Base-by-base conservation (phyloP, 2,888 invertebrate species). In the Drosophila incognita region DNA sequence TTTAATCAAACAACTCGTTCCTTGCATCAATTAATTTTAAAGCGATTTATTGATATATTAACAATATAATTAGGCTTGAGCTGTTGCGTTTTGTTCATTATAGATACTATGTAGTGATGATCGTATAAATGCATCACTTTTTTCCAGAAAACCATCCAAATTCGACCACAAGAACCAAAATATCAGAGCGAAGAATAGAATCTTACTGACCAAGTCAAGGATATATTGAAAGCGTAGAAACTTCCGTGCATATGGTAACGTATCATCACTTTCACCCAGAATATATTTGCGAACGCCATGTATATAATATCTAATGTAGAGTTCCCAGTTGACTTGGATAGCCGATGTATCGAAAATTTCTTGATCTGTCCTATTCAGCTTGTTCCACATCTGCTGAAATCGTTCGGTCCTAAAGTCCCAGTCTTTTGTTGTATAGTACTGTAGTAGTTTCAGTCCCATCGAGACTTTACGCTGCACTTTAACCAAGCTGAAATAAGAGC, bases 201-300 rank as follows among this genome's bases (percentile, higher is more conserved):
- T 69, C 36, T 90, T 91, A n/a, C 88, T 83, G 15, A 90, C 73
- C 77, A 92, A 93, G 89, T 95, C 95, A 68, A 95, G 78, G 76
- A 94, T 93, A 86, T 94, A 95, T 24, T 95, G 91, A 66, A 91
- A 87, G 0, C 85, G 87, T 7, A 92, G 70, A 1, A 92, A 68
- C 36, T 78, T 87, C 82, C 94, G 94, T 0, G 97, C 97, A 51
- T 95, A 94, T 0, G 97, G 97, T 29, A 98, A 90, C 0, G 96
- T 96, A 13, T 95, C 94, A 0, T 96, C 95, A 83, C 96, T 96
- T 83, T 99, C 98, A 76, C 97, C 97, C 66, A 98, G 94, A 88
- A 97, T 96, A 91, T 95, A 98, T 80, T 96, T 95, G 21, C 98
- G 95, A n/a, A 97, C 96, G 0, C 98, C 98, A 76, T 96, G 94